Evolutionary conservation across 2,888 invertebrate species (phyloP).

Genomic region (Lagria hirta): DNA sequence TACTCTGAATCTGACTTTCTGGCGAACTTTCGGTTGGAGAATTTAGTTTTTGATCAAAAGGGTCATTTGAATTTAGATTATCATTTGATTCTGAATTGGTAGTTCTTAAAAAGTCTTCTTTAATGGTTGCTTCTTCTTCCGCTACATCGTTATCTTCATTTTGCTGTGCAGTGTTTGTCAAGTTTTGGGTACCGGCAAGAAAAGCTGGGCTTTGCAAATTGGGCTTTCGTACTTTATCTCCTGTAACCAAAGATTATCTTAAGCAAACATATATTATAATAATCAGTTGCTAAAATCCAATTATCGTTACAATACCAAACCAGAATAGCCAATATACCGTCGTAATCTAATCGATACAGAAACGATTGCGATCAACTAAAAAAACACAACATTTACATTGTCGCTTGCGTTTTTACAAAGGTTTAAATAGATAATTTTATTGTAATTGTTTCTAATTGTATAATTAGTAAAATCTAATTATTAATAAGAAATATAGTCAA

Average conservation of each 20-base stretch:
- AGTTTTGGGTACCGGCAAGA: slow-evolving; percentile 46
- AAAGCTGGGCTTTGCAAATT: slow-evolving; percentile 47
- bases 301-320: not conserved
- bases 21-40: slow-evolving; percentile 34
- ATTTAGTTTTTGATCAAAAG: slow-evolving; percentile 35
- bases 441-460: too few relatives aligned
- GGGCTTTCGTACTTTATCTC: slow-evolving; percentile 50
- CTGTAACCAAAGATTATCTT: slow-evolving; percentile 30
- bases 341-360: too few relatives aligned
- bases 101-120: slow-evolving; percentile 45
- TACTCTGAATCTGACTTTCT: slow-evolving; percentile 51
- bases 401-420: too few relatives aligned
- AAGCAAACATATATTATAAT: not conserved
- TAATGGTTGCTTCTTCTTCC: slow-evolving; percentile 28
- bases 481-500: too few relatives aligned
- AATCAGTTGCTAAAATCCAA: not conserved
- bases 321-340: too few relatives aligned
- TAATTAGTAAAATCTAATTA: too few relatives aligned
- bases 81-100: slow-evolving; percentile 45
- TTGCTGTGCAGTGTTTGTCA: slow-evolving; percentile 40
- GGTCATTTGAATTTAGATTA: slow-evolving; percentile 39
- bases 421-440: too few relatives aligned
- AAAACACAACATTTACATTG: too few relatives aligned
- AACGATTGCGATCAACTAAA: too few relatives aligned
- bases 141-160: slow-evolving; percentile 31